These are phyloP conservation scores for Neocrepidodera transversa DNA, from an alignment of 2,888 invertebrate species.

Conservation along the genomic window DNA sequence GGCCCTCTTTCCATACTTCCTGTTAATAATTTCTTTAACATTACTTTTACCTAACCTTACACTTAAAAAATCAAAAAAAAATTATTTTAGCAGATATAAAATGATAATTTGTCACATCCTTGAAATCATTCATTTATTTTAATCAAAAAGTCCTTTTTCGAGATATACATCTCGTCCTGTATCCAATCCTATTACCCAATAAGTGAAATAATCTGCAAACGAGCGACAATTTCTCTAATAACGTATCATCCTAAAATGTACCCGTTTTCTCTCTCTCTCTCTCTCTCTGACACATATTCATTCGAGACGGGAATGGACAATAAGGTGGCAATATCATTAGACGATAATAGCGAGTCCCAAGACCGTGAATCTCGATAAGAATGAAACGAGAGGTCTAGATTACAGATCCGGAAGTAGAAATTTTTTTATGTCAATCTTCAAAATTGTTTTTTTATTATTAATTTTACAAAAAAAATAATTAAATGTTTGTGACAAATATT, in stretches of 20 bases:
- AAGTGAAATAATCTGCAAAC: neutral
- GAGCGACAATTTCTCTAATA: slow-evolving; percentile 1
- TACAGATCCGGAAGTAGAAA: neutral
- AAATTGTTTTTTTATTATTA: no score
- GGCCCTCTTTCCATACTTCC: no score
- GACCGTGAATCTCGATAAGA: neutral
- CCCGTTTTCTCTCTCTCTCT: neutral
- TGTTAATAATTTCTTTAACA: no score
- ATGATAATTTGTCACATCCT: no score
- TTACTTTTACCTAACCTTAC: no score
- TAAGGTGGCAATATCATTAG: slow-evolving; percentile 3
- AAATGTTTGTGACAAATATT: no score
- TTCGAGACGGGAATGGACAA: neutral
- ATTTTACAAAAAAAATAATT: no score
- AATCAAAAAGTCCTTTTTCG: no score
- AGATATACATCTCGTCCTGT: neutral
- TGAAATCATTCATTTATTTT: no score
- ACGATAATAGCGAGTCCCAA: neutral
- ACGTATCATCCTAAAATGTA: neutral
- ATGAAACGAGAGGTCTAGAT: neutral
- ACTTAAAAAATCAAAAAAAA: no score
- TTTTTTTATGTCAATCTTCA: no score
- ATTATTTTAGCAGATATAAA: no score
- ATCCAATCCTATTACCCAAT: neutral
- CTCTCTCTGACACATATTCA: neutral